Percentiles rank a stretch among this genome's conserved stretches.
phyloP scores from a whole-genome alignment of 2,888 invertebrate genomes.

The Calameuta pallipes region DNA sequence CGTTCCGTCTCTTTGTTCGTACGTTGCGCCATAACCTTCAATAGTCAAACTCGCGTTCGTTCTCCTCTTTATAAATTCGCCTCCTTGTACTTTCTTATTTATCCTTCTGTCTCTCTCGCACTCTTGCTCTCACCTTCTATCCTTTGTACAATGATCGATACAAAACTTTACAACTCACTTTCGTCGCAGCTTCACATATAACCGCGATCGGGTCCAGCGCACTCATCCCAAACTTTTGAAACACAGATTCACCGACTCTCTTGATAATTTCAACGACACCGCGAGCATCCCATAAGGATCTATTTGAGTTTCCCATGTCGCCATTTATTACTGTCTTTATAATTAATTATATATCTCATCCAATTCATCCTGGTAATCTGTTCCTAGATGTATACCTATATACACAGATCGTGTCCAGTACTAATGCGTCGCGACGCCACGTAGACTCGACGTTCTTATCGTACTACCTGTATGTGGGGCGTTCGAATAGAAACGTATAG shows the following conservation, averaged over 20 bases:
- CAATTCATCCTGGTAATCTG: not conserved
- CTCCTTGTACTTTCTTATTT: conserved; percentile 4
- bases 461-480: not conserved
- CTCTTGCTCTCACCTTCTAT: conserved; percentile 15
- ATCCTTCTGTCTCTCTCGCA: conserved; percentile 6
- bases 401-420: not conserved
- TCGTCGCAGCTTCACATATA: not conserved
- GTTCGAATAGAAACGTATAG: not conserved
- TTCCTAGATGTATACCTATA: not conserved
- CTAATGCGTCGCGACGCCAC: not conserved
- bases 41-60: not conserved
- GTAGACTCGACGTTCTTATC: not conserved
- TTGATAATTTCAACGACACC: not conserved
- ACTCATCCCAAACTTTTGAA: not conserved
- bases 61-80: conserved; percentile 25
- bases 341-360: not conserved
- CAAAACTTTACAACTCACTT: not conserved
- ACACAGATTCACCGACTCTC: not conserved
- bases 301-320: not conserved
- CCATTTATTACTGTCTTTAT: not conserved
- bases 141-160: conserved; percentile 10
- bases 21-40: not conserved
- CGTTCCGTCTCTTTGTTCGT: not conserved
- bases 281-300: not conserved
- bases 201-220: not conserved